phyloP scores from a whole-genome alignment of 1,140 invertebrate genomes.

The Mylabris phalerata region DNA sequence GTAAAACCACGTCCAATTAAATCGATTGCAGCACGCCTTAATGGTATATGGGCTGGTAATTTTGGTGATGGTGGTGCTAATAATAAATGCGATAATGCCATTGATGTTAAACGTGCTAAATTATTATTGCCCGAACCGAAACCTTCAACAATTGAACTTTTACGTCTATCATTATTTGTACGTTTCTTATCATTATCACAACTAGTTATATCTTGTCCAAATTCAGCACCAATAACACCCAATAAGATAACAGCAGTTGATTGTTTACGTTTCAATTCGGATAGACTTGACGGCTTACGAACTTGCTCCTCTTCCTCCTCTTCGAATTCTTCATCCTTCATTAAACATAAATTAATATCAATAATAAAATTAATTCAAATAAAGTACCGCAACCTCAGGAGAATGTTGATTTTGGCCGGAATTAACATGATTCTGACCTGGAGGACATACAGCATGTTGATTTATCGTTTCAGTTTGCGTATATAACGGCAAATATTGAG shows the following conservation, averaged over 20 bases:
- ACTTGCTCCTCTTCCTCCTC: constrained; percentile 76
- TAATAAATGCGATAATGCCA: constrained; percentile 91
- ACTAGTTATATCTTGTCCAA: constrained; percentile 79
- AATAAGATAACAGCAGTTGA: constrained; percentile 94
- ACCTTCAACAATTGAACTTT: constrained; percentile 74
- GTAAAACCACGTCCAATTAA: constrained; percentile 93
- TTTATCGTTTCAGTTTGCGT: constrained; percentile 65
- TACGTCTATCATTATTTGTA: constrained; percentile 57
- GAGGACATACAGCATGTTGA: constrained; percentile 43
- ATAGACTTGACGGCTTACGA: constrained; percentile 73
- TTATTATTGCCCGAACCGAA: constrained; percentile 77
- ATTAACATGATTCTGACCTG: constrained; percentile 36
- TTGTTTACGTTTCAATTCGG: constrained; percentile 89
- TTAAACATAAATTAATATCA: background rate
- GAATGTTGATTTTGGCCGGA: constrained; percentile 41
- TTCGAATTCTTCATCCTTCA: constrained; percentile 70
- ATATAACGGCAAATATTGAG: constrained; percentile 85
- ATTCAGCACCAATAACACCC: constrained; percentile 96
- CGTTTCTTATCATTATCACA: constrained; percentile 52
- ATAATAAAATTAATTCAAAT: background rate
- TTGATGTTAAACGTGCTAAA: constrained; percentile 82
- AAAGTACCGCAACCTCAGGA: constrained; percentile 31
- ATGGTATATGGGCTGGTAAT: constrained; percentile 80
- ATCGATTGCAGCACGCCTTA: constrained; percentile 93
- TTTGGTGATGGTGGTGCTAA: constrained; percentile 73